These are phyloP conservation scores for Marisa cornuarietis DNA, from an alignment of 1,140 invertebrate species.

Conservation along the genomic window DNA sequence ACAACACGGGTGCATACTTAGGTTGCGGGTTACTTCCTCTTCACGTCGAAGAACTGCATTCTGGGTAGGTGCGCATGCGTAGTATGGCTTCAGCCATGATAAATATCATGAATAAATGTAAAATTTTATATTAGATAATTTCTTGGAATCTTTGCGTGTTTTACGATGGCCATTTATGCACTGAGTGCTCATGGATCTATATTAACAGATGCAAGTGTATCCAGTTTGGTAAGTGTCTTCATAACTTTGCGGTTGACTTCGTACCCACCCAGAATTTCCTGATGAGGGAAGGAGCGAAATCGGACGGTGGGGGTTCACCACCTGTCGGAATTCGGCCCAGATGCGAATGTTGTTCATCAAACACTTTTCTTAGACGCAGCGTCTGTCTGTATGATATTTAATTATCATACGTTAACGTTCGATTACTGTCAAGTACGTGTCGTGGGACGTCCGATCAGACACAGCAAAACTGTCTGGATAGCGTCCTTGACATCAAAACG, in stretches of 20 bases:
- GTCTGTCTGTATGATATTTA: not conserved
- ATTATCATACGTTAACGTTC: no score
- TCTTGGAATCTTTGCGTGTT: constrained; percentile 7
- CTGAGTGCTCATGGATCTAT: not conserved
- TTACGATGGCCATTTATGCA: constrained; percentile 17
- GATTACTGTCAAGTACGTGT: no score
- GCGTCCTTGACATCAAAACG: constrained; percentile 23
- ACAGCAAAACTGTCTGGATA: constrained; percentile 13
- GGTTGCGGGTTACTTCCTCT: not conserved
- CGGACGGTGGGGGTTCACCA: constrained; percentile 16
- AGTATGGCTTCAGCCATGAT: constrained; percentile 26
- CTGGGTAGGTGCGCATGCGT: constrained; percentile 22
- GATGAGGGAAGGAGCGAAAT: constrained; percentile 22
- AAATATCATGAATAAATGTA: constrained; percentile 29
- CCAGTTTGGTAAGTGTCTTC: constrained; percentile 6
- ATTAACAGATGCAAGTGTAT: constrained; percentile 8
- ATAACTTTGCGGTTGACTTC: constrained; percentile 13
- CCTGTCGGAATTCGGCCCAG: constrained; percentile 24
- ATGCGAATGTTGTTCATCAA: constrained; percentile 14
- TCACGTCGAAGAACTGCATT: constrained; percentile 4
- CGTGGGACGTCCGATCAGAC: no score
- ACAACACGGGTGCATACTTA: not conserved
- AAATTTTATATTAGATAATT: constrained; percentile 26
- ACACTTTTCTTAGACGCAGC: not conserved
- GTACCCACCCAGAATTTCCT: constrained; percentile 17